A percentile compares a stretch with the other conserved stretches of the same genome.
Evolutionary conservation across 2,113 vertebrate species (phyloP).

Genomic region (Neomonachus schauinslandi): DNA sequence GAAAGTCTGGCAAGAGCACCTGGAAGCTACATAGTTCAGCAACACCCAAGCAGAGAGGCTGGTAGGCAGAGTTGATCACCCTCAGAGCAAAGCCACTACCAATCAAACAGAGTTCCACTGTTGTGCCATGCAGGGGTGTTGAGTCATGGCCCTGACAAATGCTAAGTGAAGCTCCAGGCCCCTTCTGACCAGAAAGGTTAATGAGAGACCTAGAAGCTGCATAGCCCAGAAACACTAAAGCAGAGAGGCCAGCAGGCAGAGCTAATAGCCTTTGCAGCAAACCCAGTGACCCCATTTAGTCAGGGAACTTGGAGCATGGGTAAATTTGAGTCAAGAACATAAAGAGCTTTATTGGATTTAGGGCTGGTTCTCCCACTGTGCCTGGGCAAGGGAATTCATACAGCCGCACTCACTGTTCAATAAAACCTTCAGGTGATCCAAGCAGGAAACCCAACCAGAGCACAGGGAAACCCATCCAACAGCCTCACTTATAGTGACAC

Average conservation of each 20-base stretch:
- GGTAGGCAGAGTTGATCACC: no score
- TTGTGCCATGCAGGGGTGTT: no score
- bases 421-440: background rate
- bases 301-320: background rate
- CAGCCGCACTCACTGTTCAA: background rate
- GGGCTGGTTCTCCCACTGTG: background rate
- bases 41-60: no score
- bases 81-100: no score
- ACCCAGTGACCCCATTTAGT: background rate
- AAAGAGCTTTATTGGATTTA: background rate
- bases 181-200: no score
- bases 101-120: no score
- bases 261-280: background rate
- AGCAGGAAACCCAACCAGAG: background rate
- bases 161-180: no score
- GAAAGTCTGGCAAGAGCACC: background rate
- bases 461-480: background rate
- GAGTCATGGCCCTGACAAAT: no score
- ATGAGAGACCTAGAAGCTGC: no score
- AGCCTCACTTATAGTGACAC: background rate
- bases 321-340: background rate
- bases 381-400: background rate
- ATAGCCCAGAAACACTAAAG: background rate
- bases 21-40: background rate
- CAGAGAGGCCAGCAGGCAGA: background rate